Evolutionary conservation across 2,113 vertebrate genomes (phyloP).

Genomic region (Bos indicus): DNA sequence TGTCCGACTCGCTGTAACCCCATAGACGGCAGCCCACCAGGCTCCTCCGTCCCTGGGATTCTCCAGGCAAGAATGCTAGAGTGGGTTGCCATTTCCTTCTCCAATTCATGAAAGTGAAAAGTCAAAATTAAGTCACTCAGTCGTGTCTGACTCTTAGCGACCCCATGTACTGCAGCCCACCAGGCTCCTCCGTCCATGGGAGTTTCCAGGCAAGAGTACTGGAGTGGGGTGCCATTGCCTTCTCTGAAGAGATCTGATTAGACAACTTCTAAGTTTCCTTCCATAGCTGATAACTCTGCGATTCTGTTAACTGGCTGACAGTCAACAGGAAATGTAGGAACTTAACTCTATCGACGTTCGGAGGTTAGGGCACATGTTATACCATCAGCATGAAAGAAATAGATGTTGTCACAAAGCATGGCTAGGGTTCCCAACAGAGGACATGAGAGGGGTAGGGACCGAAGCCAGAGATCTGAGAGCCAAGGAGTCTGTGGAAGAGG

Average conservation of each 20-base stretch:
- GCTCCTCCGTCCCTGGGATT: too few species aligned
- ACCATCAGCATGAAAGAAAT: not conserved
- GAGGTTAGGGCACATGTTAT: not conserved
- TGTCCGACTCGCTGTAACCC: too few species aligned
- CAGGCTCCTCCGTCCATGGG: too few species aligned
- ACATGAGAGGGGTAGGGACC: not conserved
- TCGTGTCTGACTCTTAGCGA: fast-evolving
- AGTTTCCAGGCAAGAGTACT: too few species aligned
- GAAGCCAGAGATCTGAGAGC: not conserved
- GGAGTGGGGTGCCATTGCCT: too few species aligned
- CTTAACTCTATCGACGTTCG: not conserved
- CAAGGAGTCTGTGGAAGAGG: not conserved
- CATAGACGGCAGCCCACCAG: too few species aligned
- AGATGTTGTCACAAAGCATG: not conserved
- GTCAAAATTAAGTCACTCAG: too few species aligned
- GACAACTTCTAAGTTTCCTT: not conserved
- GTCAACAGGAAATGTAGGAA: not conserved
- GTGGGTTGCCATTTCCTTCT: too few species aligned
- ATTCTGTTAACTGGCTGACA: not conserved
- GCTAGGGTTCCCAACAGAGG: not conserved
- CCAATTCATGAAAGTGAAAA: too few species aligned
- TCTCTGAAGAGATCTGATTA: not conserved
- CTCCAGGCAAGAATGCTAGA: too few species aligned
- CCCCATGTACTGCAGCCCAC: too few species aligned
- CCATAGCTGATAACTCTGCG: not conserved